phyloP scores from a whole-genome alignment of 2,888 invertebrate species.

The Hydraecia micacea region DNA sequence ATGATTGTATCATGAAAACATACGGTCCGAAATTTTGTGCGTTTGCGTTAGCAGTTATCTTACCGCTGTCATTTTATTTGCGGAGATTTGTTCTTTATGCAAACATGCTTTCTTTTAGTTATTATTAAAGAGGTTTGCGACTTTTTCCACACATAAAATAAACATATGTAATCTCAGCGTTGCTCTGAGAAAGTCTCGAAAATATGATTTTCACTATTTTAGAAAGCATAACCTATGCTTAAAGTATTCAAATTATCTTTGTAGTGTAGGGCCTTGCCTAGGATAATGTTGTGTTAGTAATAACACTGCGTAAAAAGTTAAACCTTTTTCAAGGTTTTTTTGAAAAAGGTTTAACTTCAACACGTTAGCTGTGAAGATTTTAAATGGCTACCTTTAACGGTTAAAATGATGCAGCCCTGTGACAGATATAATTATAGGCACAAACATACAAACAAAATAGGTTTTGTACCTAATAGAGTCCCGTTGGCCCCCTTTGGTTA shows the following conservation, averaged over 20 bases:
- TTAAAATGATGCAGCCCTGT: no score
- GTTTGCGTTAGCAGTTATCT: neutral
- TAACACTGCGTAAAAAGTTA: neutral
- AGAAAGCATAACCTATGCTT: neutral
- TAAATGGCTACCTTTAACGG: no score
- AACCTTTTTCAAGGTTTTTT: neutral
- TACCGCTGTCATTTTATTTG: neutral
- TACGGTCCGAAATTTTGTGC: neutral
- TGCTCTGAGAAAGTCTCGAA: neutral
- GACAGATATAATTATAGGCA: no score
- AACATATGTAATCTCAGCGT: neutral
- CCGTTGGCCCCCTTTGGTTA: neutral
- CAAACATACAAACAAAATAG: no score
- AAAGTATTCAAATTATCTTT: neutral
- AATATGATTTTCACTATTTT: neutral
- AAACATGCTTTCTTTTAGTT: neutral
- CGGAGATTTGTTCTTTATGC: neutral
- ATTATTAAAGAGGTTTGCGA: no score
- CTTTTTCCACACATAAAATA: neutral
- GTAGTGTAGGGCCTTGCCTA: no score
- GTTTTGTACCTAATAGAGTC: neutral
- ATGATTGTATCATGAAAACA: constrained; percentile 37
- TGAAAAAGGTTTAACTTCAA: no score
- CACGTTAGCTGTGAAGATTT: no score
- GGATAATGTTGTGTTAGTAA: neutral